These are phyloP conservation scores for Indicator indicator DNA, from an alignment of 2,113 vertebrate genomes.

Conservation along the genomic window DNA sequence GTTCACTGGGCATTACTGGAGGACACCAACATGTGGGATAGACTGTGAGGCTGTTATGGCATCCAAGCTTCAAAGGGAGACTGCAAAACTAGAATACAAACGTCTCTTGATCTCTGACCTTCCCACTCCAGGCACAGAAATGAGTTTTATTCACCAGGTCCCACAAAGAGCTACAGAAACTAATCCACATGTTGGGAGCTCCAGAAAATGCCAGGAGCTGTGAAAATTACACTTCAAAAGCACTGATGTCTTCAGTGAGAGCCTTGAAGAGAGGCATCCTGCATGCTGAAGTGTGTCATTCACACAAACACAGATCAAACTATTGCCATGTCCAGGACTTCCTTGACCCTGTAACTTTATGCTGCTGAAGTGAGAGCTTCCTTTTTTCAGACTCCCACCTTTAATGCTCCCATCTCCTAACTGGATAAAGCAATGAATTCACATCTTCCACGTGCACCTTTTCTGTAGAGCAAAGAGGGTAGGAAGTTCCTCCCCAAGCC, in stretches of 20 bases:
- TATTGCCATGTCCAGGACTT: neutral
- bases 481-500: neutral
- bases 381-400: neutral
- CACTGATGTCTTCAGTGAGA: neutral
- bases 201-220: neutral
- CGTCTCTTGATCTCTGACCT: neutral
- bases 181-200: neutral
- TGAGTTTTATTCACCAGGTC: neutral
- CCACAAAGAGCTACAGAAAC: neutral
- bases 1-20: neutral
- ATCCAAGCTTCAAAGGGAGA: neutral
- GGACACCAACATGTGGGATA: neutral
- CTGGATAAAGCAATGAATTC: neutral
- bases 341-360: neutral
- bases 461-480: neutral
- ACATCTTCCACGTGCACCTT: neutral
- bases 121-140: neutral
- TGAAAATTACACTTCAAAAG: neutral
- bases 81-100: neutral
- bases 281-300: neutral
- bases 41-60: neutral
- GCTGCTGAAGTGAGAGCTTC: neutral
- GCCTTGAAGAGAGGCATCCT: neutral
- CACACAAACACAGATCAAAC: neutral
- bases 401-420: neutral